phyloP scores from a whole-genome alignment of 2,113 vertebrate species.

The Tachysurus vachellii region DNA sequence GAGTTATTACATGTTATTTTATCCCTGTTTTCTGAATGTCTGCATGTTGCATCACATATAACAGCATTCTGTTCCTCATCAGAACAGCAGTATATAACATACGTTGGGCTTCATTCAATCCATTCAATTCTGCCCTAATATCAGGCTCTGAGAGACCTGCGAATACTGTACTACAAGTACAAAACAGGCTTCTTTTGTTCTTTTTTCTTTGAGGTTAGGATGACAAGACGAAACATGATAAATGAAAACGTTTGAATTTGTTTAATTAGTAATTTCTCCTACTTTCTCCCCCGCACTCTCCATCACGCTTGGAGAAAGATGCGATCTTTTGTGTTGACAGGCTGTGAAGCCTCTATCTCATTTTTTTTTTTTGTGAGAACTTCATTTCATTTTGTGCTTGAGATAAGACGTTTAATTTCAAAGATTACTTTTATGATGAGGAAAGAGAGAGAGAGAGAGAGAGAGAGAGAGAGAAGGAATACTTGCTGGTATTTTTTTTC shows the following conservation, averaged over 20 bases:
- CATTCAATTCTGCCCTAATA: background rate
- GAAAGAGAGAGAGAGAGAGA: slow-evolving; percentile 11
- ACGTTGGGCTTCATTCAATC: background rate
- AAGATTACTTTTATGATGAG: slow-evolving; percentile 65
- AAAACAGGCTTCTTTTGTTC: background rate
- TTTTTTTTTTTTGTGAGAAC: slow-evolving; percentile 45
- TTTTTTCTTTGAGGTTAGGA: background rate
- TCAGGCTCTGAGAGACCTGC: background rate
- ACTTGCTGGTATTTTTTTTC: background rate
- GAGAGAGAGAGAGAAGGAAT: slow-evolving; percentile 1
- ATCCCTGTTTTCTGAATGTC: slow-evolving; percentile 1
- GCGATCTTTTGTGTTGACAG: slow-evolving; percentile 61
- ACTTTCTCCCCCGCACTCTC: background rate
- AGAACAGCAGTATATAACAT: background rate
- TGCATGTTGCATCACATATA: background rate
- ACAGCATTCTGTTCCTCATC: background rate
- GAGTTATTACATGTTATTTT: slow-evolving; percentile 8
- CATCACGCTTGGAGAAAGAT: slow-evolving; percentile 50
- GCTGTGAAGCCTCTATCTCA: slow-evolving; percentile 61
- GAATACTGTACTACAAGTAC: slow-evolving; percentile 21
- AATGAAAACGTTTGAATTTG: slow-evolving; percentile 46
- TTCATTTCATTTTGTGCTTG: slow-evolving; percentile 62
- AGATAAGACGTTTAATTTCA: slow-evolving; percentile 70
- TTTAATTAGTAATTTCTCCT: slow-evolving; percentile 60
- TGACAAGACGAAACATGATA: slow-evolving; percentile 8